Conservation (phyloP, 2,797 vertebrate species). For the Sebastes glaucus region DNA sequence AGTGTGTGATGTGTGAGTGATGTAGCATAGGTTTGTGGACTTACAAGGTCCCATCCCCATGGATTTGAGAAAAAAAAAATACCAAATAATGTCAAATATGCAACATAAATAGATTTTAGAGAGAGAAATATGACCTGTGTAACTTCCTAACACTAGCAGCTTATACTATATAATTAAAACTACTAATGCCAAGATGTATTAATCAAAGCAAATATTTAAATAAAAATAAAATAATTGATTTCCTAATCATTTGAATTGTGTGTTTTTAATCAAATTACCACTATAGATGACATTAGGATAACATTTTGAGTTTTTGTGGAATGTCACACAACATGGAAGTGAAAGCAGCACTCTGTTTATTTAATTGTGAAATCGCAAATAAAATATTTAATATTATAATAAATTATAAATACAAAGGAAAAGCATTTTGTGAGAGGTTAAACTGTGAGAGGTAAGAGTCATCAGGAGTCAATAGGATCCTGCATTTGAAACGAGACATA, state of each 20-base stretch:
- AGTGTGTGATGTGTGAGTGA: conserved; percentile 3
- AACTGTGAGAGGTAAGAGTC: background rate
- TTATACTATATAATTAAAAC: too few relatives aligned
- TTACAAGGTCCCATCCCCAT: background rate
- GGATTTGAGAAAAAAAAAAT: background rate
- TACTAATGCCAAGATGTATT: too few relatives aligned
- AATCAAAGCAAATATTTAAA: too few relatives aligned
- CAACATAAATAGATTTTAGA: background rate
- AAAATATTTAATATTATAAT: background rate
- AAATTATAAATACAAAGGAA: background rate
- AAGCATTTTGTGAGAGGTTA: background rate
- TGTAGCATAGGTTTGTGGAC: background rate
- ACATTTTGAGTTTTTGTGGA: too few relatives aligned
- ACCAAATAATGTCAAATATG: background rate
- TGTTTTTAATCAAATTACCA: too few relatives aligned
- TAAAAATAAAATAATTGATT: too few relatives aligned
- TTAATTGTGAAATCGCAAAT: background rate
- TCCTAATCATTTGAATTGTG: too few relatives aligned
- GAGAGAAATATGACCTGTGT: too few relatives aligned
- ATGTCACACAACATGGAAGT: too few relatives aligned
- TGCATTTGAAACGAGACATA: background rate
- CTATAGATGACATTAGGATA: too few relatives aligned
- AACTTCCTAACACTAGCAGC: too few relatives aligned
- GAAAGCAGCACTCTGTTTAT: too few relatives aligned
- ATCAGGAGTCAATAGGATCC: background rate